These are phyloP conservation scores for Rhinopomastus cyanomelas DNA, from an alignment of 2,113 vertebrate species.

Conservation along the genomic window DNA sequence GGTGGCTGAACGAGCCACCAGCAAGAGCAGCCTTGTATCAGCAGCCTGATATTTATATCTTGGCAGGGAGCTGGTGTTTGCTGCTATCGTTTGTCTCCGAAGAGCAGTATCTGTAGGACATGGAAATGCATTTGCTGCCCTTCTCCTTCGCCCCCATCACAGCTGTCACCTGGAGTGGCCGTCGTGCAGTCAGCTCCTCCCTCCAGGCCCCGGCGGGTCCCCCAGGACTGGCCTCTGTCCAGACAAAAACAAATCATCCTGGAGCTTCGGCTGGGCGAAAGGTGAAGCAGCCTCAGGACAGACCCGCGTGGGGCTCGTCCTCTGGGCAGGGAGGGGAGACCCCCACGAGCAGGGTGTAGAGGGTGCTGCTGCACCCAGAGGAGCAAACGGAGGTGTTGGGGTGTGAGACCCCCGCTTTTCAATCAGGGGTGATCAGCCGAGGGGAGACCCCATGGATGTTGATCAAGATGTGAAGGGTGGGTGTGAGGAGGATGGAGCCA, in stretches of 20 bases:
- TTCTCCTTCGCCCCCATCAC: background rate
- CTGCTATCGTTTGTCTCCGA: conserved; percentile 11
- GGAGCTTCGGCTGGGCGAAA: background rate
- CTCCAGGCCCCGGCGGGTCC: too few species aligned
- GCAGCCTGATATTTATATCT: conserved; percentile 19
- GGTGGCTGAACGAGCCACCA: background rate
- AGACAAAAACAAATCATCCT: fast-evolving
- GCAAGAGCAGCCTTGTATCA: background rate
- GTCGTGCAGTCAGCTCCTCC: too few species aligned
- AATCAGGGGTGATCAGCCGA: too few species aligned
- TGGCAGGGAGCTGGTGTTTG: background rate
- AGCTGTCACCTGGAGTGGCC: background rate
- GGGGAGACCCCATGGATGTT: too few species aligned
- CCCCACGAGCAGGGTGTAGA: fast-evolving
- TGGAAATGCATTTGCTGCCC: background rate
- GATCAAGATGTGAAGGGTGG: too few species aligned
- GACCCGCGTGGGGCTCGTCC: fast-evolving
- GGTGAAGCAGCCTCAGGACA: background rate
- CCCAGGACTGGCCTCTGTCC: too few species aligned
- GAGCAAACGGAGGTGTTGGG: background rate
- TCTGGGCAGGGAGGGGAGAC: fast-evolving
- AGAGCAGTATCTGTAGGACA: conserved; percentile 40
- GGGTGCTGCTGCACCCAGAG: fast-evolving
- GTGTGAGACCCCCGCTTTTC: fast-evolving
- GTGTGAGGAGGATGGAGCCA: too few species aligned